Evolutionary conservation across 2,888 invertebrate genomes (phyloP).

Genomic region (Eupithecia subfuscata): DNA sequence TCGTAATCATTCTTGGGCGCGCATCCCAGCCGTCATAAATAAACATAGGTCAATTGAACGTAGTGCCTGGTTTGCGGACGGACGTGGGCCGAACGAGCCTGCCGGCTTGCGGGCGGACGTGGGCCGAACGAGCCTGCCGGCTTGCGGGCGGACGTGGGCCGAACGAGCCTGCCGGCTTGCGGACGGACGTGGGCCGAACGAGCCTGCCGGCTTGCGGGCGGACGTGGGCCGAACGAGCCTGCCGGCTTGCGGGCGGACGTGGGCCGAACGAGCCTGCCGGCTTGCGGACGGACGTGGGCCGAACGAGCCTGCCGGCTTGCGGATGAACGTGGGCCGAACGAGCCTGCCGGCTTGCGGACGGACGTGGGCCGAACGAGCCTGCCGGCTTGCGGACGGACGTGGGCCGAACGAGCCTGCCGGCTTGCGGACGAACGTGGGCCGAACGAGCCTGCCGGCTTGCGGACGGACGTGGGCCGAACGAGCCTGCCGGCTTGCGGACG

Average conservation of each 20-base stretch:
- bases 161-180: no score
- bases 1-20: slow-evolving; percentile 17
- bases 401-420: no score
- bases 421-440: no score
- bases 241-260: background rate
- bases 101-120: background rate
- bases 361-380: background rate
- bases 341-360: background rate
- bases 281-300: no score
- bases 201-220: background rate
- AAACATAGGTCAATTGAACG: slow-evolving; percentile 18
- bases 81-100: no score
- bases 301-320: no score
- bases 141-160: no score
- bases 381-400: background rate
- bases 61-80: background rate
- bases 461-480: no score
- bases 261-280: background rate
- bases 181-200: background rate
- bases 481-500: no score
- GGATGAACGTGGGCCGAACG: background rate
- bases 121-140: background rate
- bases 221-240: no score
- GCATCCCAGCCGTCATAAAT: slow-evolving; percentile 1
- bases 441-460: background rate